Evolutionary conservation across 2,888 invertebrate species (phyloP).

Genomic region (Drosophila cracens): DNA sequence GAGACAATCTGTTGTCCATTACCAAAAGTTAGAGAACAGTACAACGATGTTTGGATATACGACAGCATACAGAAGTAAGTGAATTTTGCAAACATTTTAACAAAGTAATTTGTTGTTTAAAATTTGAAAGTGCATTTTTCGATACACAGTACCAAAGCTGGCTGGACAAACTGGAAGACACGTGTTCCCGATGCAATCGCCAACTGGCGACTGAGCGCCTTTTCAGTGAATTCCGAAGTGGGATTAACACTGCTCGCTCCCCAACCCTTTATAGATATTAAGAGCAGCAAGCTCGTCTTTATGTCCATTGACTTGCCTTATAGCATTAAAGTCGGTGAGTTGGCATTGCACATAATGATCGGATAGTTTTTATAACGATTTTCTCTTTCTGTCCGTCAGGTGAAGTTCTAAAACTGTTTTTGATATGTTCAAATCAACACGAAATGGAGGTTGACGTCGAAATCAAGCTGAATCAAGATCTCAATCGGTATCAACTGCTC

Average conservation of each 20-base stretch:
- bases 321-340: constrained; percentile 34
- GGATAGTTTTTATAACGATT: not conserved
- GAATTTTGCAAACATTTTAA: not conserved
- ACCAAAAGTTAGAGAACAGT: not conserved
- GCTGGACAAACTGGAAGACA: constrained; percentile 2
- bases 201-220: constrained; percentile 43
- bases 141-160: constrained; percentile 7
- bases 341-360: not conserved
- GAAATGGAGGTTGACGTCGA: not conserved
- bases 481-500: not conserved
- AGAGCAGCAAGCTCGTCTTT: constrained; percentile 9
- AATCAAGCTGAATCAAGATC: constrained; percentile 9
- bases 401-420: constrained; percentile 26
- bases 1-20: not conserved
- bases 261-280: not conserved
- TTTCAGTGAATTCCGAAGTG: constrained; percentile 15
- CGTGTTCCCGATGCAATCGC: constrained; percentile 20
- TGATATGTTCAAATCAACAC: constrained; percentile 26
- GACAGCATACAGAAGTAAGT: constrained; percentile 28
- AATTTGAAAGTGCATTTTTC: accelerated
- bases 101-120: not conserved
- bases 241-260: constrained; percentile 33
- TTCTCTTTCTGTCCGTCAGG: constrained; percentile 6
- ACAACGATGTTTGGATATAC: constrained; percentile 45
- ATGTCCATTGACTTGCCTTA: constrained; percentile 16